A percentile compares a stretch with the other conserved stretches of the same genome.
These are phyloP conservation scores for Clarias magur DNA, from an alignment of 2,113 vertebrate species.

Conservation along the genomic window DNA sequence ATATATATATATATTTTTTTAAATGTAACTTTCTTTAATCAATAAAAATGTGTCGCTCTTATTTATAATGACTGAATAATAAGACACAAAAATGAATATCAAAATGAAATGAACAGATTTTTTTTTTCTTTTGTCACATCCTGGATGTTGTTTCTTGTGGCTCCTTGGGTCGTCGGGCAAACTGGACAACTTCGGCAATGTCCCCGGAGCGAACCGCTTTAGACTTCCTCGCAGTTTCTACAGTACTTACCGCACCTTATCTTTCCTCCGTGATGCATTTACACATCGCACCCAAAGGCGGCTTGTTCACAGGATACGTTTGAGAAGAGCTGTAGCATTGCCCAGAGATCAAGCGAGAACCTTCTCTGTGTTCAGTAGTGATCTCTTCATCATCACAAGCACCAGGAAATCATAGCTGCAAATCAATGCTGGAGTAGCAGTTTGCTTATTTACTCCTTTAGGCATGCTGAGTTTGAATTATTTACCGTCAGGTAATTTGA, in stretches of 20 bases:
- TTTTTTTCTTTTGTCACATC: no score
- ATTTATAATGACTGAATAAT: background rate
- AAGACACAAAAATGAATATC: background rate
- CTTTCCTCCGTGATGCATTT: conserved; percentile 59
- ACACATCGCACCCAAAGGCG: conserved; percentile 61
- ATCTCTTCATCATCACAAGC: background rate
- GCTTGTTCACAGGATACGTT: conserved; percentile 55
- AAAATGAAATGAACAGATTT: background rate
- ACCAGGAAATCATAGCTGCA: background rate
- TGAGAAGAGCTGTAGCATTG: conserved; percentile 62
- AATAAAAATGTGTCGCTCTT: background rate
- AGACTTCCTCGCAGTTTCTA: background rate
- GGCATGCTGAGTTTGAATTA: background rate
- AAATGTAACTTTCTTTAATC: background rate
- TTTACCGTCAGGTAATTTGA: conserved; percentile 26
- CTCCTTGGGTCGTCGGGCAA: background rate
- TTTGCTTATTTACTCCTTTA: background rate
- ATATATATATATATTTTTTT: no score
- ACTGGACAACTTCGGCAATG: background rate
- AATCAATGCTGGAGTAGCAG: background rate
- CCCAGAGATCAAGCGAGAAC: conserved; percentile 62
- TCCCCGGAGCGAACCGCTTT: background rate
- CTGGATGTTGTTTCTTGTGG: no score
- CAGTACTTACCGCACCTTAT: conserved; percentile 50
- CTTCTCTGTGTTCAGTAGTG: conserved; percentile 17